These are phyloP conservation scores for Phenganax stokvisi DNA, from an alignment of 92 coral and sea anemone species.

Conservation along the genomic window DNA sequence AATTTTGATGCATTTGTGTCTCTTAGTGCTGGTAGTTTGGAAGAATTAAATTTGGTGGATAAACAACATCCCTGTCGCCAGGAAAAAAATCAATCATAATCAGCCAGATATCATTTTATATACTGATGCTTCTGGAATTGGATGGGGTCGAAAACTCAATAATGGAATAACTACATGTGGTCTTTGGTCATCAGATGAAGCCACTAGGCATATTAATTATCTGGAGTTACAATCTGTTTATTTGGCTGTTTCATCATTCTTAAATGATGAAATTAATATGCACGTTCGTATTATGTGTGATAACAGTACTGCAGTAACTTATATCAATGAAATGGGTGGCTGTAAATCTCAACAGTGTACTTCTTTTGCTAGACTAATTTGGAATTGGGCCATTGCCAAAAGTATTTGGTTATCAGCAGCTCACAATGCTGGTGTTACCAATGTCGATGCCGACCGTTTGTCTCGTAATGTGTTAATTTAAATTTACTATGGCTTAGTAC, in stretches of 20 bases:
- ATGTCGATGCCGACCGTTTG: slow-evolving; percentile 27
- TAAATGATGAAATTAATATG: background rate
- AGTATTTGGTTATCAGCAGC: slow-evolving; percentile 38
- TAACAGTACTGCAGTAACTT: slow-evolving; percentile 15
- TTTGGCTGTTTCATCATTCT: slow-evolving; percentile 34
- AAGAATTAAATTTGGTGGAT: too few relatives aligned
- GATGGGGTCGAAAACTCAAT: background rate
- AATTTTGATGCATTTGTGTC: too few relatives aligned
- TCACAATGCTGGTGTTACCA: slow-evolving; percentile 12
- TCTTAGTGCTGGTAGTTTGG: too few relatives aligned
- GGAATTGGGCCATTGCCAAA: too few relatives aligned
- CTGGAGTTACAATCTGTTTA: slow-evolving; percentile 45
- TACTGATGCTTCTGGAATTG: background rate
- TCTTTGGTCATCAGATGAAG: slow-evolving; percentile 8
- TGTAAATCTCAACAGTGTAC: too few relatives aligned
- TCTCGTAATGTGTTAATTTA: slow-evolving; percentile 5
- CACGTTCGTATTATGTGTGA: slow-evolving; percentile 35
- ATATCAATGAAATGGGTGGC: too few relatives aligned
- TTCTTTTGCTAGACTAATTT: too few relatives aligned
- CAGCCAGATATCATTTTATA: too few relatives aligned
- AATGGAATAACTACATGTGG: background rate
- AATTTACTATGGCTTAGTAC: background rate
- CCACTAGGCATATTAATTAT: slow-evolving; percentile 38
- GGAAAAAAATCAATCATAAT: too few relatives aligned
- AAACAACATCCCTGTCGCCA: too few relatives aligned